Conservation (phyloP, 2,113 vertebrate genomes). For the Vidua macroura region DNA sequence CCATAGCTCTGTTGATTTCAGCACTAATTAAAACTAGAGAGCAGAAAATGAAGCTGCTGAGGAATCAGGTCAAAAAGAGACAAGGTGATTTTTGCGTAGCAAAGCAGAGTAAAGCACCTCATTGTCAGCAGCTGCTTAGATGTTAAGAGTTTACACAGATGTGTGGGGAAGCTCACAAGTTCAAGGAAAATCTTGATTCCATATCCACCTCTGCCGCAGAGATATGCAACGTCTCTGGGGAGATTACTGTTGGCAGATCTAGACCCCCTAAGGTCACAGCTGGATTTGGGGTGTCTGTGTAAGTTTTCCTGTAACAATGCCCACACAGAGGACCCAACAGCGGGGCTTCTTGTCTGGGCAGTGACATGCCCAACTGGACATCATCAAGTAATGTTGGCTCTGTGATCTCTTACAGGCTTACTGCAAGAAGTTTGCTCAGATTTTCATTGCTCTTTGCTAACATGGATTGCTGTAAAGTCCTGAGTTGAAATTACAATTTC, state of each 20-base stretch:
- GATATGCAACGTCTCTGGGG: background rate
- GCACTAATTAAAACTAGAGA: background rate
- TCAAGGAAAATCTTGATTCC: background rate
- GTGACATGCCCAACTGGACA: background rate
- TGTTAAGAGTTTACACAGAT: background rate
- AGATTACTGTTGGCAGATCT: background rate
- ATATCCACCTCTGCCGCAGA: background rate
- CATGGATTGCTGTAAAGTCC: background rate
- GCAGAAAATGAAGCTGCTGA: background rate
- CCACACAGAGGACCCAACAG: background rate
- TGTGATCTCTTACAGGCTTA: background rate
- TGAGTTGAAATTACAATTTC: background rate
- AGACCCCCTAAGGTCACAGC: accelerated
- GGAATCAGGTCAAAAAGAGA: background rate
- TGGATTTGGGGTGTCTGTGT: background rate
- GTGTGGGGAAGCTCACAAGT: background rate
- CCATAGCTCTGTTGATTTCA: background rate
- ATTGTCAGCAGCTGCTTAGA: background rate
- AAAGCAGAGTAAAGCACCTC: background rate
- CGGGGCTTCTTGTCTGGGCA: background rate
- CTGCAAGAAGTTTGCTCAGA: background rate
- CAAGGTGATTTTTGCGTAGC: accelerated
- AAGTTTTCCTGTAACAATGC: background rate
- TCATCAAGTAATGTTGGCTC: background rate
- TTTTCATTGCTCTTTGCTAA: background rate